Evolutionary conservation across 2,888 invertebrate genomes (phyloP).

Genomic region (Dascillus cervinus): DNA sequence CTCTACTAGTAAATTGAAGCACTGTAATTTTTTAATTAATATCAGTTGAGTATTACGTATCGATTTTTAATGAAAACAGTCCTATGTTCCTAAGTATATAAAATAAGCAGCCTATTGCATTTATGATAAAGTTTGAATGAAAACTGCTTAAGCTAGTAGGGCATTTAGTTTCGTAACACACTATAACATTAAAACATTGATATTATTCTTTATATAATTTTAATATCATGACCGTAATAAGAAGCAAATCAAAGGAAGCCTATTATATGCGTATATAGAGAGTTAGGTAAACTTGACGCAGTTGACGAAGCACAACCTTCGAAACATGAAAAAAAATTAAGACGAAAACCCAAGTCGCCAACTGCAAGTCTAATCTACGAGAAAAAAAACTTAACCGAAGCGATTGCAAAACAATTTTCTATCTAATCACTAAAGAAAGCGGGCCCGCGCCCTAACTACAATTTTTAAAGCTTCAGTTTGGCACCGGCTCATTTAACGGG

Average conservation of each 20-base stretch:
- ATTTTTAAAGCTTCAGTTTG: constrained; percentile 10
- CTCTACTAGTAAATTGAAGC: not conserved
- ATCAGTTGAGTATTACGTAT: constrained; percentile 3
- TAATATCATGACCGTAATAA: not conserved
- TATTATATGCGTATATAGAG: not conserved
- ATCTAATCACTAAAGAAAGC: too few species aligned
- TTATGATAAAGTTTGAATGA: too few species aligned
- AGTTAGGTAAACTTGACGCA: constrained; percentile 17
- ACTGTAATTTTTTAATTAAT: constrained; percentile 2
- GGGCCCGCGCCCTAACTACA: constrained; percentile 9
- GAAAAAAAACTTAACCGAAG: constrained; percentile 10
- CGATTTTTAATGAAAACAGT: not conserved
- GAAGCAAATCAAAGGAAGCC: not conserved
- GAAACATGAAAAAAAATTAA: constrained; percentile 15
- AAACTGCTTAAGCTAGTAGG: constrained; percentile 1
- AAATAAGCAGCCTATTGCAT: too few species aligned
- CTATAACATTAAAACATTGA: constrained; percentile 14
- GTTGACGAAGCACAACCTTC: constrained; percentile 38
- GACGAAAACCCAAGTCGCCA: constrained; percentile 8
- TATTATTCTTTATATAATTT: constrained; percentile 12
- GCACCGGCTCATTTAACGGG: constrained; percentile 13
- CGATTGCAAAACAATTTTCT: constrained; percentile 9
- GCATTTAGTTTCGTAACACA: constrained; percentile 1
- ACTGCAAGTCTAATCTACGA: constrained; percentile 3
- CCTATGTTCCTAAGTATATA: not conserved